Conservation (phyloP, 2,888 invertebrate species). For the Bembecia ichneumoniformis region DNA sequence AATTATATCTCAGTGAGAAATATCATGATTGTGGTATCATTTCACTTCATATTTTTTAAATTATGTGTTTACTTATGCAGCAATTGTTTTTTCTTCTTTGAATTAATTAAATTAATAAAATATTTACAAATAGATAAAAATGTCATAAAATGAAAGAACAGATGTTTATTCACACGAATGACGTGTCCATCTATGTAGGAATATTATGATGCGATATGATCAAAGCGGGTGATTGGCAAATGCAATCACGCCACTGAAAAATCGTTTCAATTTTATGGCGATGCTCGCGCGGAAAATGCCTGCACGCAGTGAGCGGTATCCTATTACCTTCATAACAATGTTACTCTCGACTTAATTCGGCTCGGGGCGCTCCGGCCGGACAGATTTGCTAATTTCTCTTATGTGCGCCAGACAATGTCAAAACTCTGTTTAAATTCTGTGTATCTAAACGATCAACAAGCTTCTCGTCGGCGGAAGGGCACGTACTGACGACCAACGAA, state of each 20-base stretch:
- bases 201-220: slow-evolving; percentile 16
- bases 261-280: slow-evolving; percentile 55
- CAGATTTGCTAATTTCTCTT: slow-evolving; percentile 49
- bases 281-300: slow-evolving; percentile 47
- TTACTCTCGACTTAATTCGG: slow-evolving; percentile 66
- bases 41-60: too few species aligned
- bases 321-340: slow-evolving; percentile 61
- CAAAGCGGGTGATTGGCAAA: slow-evolving; percentile 38
- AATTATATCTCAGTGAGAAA: too few species aligned
- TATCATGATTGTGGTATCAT: too few species aligned
- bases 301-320: slow-evolving; percentile 47
- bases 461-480: too few species aligned
- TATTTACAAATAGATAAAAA: too few species aligned
- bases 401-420: slow-evolving; percentile 26
- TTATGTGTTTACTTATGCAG: too few species aligned
- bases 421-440: slow-evolving; percentile 20
- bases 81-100: too few species aligned
- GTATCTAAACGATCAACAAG: neutral
- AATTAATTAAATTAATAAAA: too few species aligned
- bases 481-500: too few species aligned
- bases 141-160: too few species aligned
- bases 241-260: slow-evolving; percentile 58
- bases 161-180: too few species aligned
- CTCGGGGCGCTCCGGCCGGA: slow-evolving; percentile 40
- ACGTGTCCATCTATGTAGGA: too few species aligned